These are phyloP conservation scores for Tapera naevia DNA, from an alignment of 2,797 vertebrate genomes.

Conservation along the genomic window DNA sequence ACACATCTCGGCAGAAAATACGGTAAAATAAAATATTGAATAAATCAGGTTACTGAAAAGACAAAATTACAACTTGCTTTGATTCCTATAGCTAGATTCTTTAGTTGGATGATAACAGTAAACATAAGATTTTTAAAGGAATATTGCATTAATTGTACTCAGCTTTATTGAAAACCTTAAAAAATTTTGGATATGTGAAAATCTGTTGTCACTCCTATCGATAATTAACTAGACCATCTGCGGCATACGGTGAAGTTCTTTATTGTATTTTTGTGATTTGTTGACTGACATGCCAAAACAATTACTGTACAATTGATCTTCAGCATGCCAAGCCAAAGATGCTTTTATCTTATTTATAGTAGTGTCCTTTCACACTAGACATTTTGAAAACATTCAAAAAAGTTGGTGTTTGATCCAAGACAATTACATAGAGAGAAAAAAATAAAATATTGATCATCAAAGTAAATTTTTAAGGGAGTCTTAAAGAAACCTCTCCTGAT, in stretches of 20 bases:
- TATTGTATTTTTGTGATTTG: background rate
- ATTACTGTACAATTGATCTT: background rate
- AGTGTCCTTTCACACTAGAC: background rate
- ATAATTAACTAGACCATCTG: background rate
- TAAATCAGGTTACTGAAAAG: background rate
- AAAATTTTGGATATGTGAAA: background rate
- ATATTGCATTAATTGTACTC: background rate
- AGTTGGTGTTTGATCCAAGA: background rate
- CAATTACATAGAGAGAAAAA: background rate
- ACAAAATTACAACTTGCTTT: background rate
- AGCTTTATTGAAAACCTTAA: background rate
- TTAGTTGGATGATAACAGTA: background rate
- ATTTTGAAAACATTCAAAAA: background rate
- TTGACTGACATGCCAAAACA: background rate
- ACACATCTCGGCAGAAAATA: background rate
- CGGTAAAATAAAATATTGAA: background rate
- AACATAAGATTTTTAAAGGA: background rate
- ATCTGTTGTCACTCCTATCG: background rate
- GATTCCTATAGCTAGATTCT: background rate
- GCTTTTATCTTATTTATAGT: background rate
- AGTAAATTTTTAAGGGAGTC: background rate
- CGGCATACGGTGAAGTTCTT: background rate
- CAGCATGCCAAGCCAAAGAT: background rate
- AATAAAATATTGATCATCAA: background rate
- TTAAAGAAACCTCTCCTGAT: background rate